phyloP scores from a whole-genome alignment of 2,888 invertebrate genomes.

The Oscheius sp. region DNA sequence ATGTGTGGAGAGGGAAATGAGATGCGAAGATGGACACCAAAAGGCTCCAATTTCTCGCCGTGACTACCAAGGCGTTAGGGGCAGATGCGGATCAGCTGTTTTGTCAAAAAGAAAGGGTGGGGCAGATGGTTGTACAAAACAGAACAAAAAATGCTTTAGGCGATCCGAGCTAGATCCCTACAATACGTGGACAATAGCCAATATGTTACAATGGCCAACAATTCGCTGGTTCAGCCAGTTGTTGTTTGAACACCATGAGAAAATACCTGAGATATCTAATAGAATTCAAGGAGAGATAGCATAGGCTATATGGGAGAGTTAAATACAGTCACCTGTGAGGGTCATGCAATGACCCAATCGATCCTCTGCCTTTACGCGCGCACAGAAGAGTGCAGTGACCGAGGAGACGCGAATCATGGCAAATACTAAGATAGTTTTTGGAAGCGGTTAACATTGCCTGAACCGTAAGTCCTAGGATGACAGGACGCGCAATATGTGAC shows the following conservation, averaged over 20 bases:
- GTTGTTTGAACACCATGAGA: no score
- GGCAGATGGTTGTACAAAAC: no score
- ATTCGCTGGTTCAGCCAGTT: slow-evolving; percentile 17
- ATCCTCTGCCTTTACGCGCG: slow-evolving; percentile 23
- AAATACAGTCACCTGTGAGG: slow-evolving; percentile 29
- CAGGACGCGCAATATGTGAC: neutral
- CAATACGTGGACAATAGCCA: neutral
- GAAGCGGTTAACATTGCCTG: neutral
- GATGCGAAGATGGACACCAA: slow-evolving; percentile 25
- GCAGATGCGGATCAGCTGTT: slow-evolving; percentile 25
- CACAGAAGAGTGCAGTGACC: slow-evolving; percentile 21
- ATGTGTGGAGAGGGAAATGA: slow-evolving; percentile 26
- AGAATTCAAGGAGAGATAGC: no score
- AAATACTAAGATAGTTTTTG: no score
- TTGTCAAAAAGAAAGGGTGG: slow-evolving; percentile 5
- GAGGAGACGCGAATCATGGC: slow-evolving; percentile 12
- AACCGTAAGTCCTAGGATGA: neutral
- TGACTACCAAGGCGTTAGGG: slow-evolving; percentile 6
- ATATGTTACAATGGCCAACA: neutral
- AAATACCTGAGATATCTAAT: no score
- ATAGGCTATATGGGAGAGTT: no score
- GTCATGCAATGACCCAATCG: slow-evolving; percentile 28
- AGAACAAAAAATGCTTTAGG: neutral
- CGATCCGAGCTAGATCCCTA: no score
- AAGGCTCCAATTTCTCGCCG: slow-evolving; percentile 28